Percentiles rank a stretch among this genome's conserved stretches.
Evolutionary conservation across 1,140 invertebrate species (phyloP).

Genomic region (Drosophila erecta): DNA sequence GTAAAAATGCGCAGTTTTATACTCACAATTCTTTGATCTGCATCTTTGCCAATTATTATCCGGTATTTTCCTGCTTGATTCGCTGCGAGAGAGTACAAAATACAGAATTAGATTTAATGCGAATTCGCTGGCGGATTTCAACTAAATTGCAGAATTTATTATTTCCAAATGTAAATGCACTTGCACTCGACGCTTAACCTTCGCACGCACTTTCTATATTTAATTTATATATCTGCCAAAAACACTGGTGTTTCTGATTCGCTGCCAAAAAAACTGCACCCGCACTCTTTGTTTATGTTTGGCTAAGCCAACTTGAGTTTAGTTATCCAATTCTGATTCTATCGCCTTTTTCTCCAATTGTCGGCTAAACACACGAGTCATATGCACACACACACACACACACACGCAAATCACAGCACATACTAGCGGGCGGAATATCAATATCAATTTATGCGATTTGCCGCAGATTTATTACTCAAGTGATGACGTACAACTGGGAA

Average conservation of each 20-base stretch:
- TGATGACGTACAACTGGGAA: slow-evolving; percentile 23
- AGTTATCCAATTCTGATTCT: slow-evolving; percentile 20
- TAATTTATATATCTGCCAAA: slow-evolving; percentile 35
- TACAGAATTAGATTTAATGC: slow-evolving; percentile 41
- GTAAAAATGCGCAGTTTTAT: slow-evolving; percentile 14
- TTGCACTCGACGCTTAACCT: slow-evolving; percentile 46
- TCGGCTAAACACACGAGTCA: slow-evolving; percentile 76
- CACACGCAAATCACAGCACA: slow-evolving; percentile 31
- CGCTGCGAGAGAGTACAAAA: slow-evolving; percentile 40
- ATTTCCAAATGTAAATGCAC: slow-evolving; percentile 42
- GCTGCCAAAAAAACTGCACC: slow-evolving; percentile 14
- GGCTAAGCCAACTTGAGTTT: slow-evolving; percentile 4
- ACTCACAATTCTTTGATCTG: slow-evolving; percentile 80
- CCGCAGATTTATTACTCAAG: slow-evolving; percentile 18
- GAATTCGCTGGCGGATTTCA: slow-evolving; percentile 25
- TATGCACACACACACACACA: slow-evolving; percentile 47
- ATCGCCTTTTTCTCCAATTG: slow-evolving; percentile 49
- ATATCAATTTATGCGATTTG: slow-evolving; percentile 14
- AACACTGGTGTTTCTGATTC: background rate
- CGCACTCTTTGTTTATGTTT: slow-evolving; percentile 19
- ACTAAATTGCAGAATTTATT: slow-evolving; percentile 33
- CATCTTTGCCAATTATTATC: slow-evolving; percentile 62
- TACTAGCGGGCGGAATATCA: slow-evolving; percentile 9
- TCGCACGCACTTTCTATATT: slow-evolving; percentile 52
- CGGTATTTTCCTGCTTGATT: slow-evolving; percentile 42